Base-by-base conservation (phyloP, 2,797 vertebrate genomes). In the Karalla daura region DNA sequence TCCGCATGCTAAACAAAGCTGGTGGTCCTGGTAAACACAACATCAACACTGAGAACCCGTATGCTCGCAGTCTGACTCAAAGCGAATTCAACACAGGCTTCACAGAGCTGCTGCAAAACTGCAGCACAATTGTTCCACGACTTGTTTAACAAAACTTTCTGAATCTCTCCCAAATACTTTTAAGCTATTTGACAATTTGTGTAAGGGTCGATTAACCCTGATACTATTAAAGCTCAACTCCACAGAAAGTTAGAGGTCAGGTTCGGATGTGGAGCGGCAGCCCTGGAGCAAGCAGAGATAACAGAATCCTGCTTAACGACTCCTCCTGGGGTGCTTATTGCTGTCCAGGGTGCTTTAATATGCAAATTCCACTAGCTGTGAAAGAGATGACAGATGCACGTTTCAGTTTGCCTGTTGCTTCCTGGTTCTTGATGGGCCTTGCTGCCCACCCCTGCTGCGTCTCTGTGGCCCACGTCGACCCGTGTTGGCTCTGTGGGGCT, bases 361-460 rank as follows among this genome's bases (percentile, higher is more conserved):
- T 74, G 74, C 69, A 55, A 70, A 40, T 54, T 80, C 43, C 65
- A 63, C 32, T 79, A 37, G 30, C 55, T 52, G 30, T 43, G 28
- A 76, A 49, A 52, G 58, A 51, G 72, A 75, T 66, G 71, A 78
- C 74, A 83, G 63, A 81, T 80, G 74, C 46, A 84, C 78, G 67
- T 72, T 62, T 76, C 12, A 21, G 50, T 74, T 80, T 59, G 28
- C 40, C 40, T 13, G 47, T 20, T 47, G 50, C 66, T 21, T 81
- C 61, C 56, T 75, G 69, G 47, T 54, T 76, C 53, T 45, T 50
- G 32, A 52, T 49, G 61, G 40, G 18, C 39, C 36, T 28, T 24
- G 14, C 24, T 54, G 30, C 30, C 40, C 25, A 47, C 20, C 33
- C 43, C 36, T 15, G 7, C 70, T 39, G 60, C 8, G 32, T 36